Percentiles rank a stretch among this genome's conserved stretches.
phyloP scores from a whole-genome alignment of 2,797 vertebrate species.

The Phyllotis vaccarum region DNA sequence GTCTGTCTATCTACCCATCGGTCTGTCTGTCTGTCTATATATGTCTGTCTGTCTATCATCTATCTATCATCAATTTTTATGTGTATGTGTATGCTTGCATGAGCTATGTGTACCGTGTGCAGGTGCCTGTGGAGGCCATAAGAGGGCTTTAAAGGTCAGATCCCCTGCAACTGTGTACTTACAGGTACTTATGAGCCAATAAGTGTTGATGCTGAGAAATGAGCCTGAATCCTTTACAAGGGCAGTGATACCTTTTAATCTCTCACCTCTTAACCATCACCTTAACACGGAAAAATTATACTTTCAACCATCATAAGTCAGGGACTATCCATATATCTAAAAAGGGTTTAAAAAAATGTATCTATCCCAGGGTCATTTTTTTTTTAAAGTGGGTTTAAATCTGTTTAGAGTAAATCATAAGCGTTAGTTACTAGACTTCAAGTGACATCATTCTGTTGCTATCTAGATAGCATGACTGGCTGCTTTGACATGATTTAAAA shows the following conservation, averaged over 20 bases:
- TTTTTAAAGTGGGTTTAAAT: neutral
- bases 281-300: neutral
- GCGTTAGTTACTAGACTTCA: neutral
- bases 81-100: neutral
- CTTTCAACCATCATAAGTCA: neutral
- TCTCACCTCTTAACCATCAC: too few species aligned
- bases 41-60: neutral
- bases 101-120: neutral
- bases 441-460: neutral
- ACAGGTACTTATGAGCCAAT: neutral
- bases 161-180: too few species aligned
- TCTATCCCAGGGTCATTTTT: neutral
- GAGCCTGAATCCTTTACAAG: neutral
- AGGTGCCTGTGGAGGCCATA: neutral
- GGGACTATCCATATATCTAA: neutral
- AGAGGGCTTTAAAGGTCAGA: neutral
- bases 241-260: neutral
- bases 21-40: too few species aligned
- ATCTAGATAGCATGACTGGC: neutral
- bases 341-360: too few species aligned
- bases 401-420: neutral
- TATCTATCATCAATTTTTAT: neutral
- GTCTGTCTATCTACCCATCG: neutral
- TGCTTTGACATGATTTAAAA: neutral
- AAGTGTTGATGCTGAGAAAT: neutral